phyloP scores from a whole-genome alignment of 2,888 invertebrate species.

The Amphimallon solstitiale region DNA sequence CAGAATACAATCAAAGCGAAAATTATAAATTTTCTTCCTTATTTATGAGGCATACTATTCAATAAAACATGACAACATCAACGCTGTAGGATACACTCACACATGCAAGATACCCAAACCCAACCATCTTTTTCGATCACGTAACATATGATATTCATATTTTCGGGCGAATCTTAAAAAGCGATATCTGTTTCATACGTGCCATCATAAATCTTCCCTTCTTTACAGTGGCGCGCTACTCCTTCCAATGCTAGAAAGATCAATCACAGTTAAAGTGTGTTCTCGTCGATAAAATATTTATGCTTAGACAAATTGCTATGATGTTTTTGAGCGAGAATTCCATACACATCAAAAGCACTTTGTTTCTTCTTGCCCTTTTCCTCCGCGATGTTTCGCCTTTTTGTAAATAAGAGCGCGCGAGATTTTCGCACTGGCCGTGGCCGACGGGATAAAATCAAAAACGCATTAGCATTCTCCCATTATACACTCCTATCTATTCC shows the following conservation, averaged over 20 bases:
- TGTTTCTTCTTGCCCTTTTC: too few species aligned
- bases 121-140: conserved; percentile 28
- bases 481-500: neutral
- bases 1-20: too few species aligned
- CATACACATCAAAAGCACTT: too few species aligned
- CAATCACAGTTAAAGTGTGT: conserved; percentile 37
- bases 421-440: neutral
- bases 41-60: neutral
- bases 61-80: neutral
- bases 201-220: conserved; percentile 33
- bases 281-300: conserved; percentile 37
- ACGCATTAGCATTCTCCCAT: neutral
- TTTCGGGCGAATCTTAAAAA: conserved; percentile 32
- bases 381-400: neutral
- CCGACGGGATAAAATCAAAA: neutral
- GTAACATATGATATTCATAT: conserved; percentile 39
- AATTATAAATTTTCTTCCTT: conserved; percentile 18
- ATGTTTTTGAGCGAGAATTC: conserved; percentile 28
- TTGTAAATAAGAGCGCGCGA: neutral
- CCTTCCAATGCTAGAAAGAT: conserved; percentile 14
- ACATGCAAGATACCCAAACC: neutral
- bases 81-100: neutral
- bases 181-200: conserved; percentile 38
- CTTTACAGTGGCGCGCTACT: neutral
- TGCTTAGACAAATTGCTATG: conserved; percentile 36